A percentile compares a stretch with the other conserved stretches of the same genome.
These are phyloP conservation scores for Mormyrus hasselquistii DNA, from an alignment of 2,797 vertebrate species.

Conservation along the genomic window DNA sequence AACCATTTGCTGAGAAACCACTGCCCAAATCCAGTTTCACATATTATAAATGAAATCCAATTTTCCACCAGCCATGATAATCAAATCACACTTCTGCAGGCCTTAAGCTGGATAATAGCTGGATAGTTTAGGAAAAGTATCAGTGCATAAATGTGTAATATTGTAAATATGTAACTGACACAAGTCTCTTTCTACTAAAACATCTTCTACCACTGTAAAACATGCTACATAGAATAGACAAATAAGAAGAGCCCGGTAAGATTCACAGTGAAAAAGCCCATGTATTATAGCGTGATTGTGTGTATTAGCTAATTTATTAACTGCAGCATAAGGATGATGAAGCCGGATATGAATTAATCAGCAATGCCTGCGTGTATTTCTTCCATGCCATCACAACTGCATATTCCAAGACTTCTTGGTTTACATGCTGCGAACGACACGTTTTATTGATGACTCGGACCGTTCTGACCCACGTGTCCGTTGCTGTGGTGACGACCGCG, in stretches of 20 bases:
- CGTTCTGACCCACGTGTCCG: background rate
- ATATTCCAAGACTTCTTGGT: conserved; percentile 5
- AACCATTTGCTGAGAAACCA: background rate
- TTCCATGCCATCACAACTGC: background rate
- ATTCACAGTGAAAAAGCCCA: background rate
- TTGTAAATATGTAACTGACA: background rate
- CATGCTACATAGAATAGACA: background rate
- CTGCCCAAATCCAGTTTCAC: background rate
- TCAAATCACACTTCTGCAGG: background rate
- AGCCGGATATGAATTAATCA: background rate
- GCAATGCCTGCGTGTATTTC: background rate
- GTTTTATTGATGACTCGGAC: conserved; percentile 12
- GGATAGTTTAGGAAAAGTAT: background rate
- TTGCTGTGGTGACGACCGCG: background rate
- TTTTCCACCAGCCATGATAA: background rate
- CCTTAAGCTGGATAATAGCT: background rate
- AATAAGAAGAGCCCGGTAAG: background rate
- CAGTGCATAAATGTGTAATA: background rate
- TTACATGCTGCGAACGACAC: background rate
- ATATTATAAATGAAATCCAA: background rate
- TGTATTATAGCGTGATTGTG: background rate
- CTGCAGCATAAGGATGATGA: background rate
- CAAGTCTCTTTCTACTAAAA: background rate
- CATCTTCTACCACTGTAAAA: background rate
- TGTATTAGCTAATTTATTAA: background rate